These are phyloP conservation scores for Fragum fragum DNA, from an alignment of 2,888 invertebrate genomes.

Conservation along the genomic window DNA sequence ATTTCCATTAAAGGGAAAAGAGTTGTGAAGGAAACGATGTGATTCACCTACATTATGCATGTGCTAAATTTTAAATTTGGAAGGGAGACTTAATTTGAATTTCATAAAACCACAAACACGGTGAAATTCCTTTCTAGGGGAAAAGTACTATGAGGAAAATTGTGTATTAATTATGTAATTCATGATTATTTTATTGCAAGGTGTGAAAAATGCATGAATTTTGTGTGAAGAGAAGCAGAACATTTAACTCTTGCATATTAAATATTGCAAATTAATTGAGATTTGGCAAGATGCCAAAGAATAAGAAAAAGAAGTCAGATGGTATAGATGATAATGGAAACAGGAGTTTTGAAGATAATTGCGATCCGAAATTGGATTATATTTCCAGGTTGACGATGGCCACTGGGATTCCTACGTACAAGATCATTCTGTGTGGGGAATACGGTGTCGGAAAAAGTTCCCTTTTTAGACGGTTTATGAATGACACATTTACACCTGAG, in stretches of 20 bases:
- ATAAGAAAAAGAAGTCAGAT: constrained; percentile 37
- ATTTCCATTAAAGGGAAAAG: background rate
- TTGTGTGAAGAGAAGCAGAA: background rate
- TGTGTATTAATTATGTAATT: background rate
- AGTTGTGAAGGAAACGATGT: background rate
- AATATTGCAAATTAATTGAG: background rate
- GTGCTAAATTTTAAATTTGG: background rate
- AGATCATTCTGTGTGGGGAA: constrained; percentile 98
- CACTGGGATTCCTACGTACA: constrained; percentile 87
- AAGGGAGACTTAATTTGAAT: background rate
- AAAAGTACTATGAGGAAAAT: background rate
- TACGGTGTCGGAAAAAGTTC: constrained; percentile 98
- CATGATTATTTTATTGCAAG: too few species aligned
- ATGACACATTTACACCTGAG: constrained; percentile 93
- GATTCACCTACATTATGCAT: background rate
- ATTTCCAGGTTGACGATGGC: constrained; percentile 80
- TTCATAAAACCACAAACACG: background rate
- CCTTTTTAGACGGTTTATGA: constrained; percentile 95
- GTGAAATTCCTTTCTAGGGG: background rate
- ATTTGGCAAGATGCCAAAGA: constrained; percentile 40
- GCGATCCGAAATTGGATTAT: constrained; percentile 36
- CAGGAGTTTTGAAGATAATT: background rate
- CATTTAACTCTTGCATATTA: background rate
- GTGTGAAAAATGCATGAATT: background rate
- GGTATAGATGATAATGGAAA: constrained; percentile 39